Conservation (phyloP, 2,113 vertebrate genomes). For the Ictalurus furcatus region DNA sequence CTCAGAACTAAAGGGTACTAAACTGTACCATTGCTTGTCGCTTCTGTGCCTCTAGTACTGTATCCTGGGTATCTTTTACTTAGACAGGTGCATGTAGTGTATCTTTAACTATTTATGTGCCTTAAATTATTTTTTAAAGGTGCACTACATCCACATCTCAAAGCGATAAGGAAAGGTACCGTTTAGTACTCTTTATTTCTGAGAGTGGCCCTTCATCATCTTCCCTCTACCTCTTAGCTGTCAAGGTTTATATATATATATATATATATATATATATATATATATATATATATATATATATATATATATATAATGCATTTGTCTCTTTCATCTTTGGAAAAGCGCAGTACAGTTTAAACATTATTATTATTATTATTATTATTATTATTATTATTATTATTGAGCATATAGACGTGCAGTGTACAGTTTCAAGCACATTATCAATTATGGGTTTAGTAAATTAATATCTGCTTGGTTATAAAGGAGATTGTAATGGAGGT, state of each 20-base stretch:
- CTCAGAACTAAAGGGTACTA: background rate
- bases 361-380: constrained; percentile 5
- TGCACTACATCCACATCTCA: background rate
- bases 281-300: too few species aligned
- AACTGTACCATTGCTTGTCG: background rate
- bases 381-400: constrained; percentile 2
- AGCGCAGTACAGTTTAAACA: background rate
- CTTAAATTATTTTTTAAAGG: background rate
- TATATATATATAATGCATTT: background rate
- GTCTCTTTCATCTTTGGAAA: background rate
- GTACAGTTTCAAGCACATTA: background rate
- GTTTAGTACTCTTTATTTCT: background rate
- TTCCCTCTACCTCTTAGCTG: background rate
- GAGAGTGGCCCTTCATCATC: background rate
- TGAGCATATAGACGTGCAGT: background rate
- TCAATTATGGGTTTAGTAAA: background rate
- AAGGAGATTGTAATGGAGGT: background rate
- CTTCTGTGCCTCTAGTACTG: background rate
- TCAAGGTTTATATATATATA: background rate
- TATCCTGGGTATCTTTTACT: background rate
- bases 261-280: too few species aligned
- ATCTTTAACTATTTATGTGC: background rate
- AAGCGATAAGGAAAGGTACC: background rate
- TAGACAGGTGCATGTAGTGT: background rate
- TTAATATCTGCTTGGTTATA: background rate